Evolutionary conservation across 2,888 invertebrate genomes (phyloP).

Genomic region (Steinernema scapterisci): DNA sequence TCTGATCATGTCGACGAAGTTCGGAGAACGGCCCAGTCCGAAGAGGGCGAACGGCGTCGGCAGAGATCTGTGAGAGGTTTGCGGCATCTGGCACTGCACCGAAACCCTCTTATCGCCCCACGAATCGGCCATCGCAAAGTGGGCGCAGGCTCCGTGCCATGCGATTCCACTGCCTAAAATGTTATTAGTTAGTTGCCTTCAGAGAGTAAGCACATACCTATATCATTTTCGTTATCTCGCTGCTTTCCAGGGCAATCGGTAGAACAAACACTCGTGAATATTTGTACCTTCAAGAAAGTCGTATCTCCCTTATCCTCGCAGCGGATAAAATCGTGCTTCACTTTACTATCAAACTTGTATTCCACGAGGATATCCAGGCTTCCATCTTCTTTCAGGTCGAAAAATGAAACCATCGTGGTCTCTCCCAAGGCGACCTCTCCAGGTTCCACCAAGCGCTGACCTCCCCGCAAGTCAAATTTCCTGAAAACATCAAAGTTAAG

Average conservation of each 20-base stretch:
- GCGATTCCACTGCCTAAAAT: constrained; percentile 62
- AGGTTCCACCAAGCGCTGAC: constrained; percentile 36
- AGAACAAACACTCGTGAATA: constrained; percentile 56
- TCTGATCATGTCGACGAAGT: constrained; percentile 77
- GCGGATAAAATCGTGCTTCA: constrained; percentile 44
- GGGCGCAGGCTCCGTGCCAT: constrained; percentile 63
- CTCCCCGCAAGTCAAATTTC: constrained; percentile 40
- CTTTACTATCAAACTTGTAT: constrained; percentile 43
- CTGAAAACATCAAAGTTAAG: constrained; percentile 8
- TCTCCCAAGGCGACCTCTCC: constrained; percentile 34
- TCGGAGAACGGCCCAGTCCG: constrained; percentile 95
- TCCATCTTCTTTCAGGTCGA: constrained; percentile 65
- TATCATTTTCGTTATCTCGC: not conserved
- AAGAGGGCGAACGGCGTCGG: constrained; percentile 93
- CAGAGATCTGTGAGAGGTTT: constrained; percentile 75
- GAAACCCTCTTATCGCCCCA: constrained; percentile 52
- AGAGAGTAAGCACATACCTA: not conserved
- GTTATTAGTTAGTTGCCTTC: not conserved
- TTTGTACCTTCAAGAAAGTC: constrained; percentile 66
- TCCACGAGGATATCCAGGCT: constrained; percentile 64
- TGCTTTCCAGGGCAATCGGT: constrained; percentile 31
- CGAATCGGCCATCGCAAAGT: constrained; percentile 58
- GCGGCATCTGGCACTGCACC: constrained; percentile 58
- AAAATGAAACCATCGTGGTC: constrained; percentile 48
- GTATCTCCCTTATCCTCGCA: constrained; percentile 64